phyloP scores from a whole-genome alignment of 2,888 invertebrate genomes.

The Isotomurus palustris region DNA sequence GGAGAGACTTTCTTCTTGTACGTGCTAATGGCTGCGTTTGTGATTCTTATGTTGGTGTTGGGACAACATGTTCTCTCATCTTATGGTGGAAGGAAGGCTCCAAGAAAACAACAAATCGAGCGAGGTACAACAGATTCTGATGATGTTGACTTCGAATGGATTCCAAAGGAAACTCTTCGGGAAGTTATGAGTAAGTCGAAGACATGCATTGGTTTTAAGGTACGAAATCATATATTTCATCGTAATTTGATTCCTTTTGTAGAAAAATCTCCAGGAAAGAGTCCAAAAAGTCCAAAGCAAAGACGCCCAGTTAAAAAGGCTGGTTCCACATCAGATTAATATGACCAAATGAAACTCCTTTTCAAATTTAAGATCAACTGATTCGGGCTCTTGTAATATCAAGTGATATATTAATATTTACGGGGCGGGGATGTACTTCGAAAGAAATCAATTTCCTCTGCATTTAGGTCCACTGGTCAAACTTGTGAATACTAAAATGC shows the following conservation, averaged over 20 bases:
- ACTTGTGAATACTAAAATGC: too few species aligned
- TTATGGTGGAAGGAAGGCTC: slow-evolving; percentile 63
- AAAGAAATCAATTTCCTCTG: too few species aligned
- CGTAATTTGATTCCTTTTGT: background rate
- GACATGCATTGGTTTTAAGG: background rate
- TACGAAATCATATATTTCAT: background rate
- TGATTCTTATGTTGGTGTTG: slow-evolving; percentile 77
- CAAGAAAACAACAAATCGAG: slow-evolving; percentile 63
- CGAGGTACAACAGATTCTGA: slow-evolving; percentile 83
- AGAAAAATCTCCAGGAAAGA: slow-evolving; percentile 55
- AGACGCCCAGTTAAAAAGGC: slow-evolving; percentile 12
- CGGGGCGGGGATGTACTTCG: too few species aligned
- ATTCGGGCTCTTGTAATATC: too few species aligned
- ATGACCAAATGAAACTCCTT: too few species aligned
- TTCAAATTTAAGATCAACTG: too few species aligned
- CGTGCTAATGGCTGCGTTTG: slow-evolving; percentile 85
- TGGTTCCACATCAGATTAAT: slow-evolving; percentile 19
- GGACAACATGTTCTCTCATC: slow-evolving; percentile 84
- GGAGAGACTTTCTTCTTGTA: slow-evolving; percentile 99
- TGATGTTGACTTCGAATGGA: slow-evolving; percentile 97
- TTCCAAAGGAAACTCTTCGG: slow-evolving; percentile 79
- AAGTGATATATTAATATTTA: too few species aligned
- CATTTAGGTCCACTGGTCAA: too few species aligned
- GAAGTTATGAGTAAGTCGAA: slow-evolving; percentile 71
- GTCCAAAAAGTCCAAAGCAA: slow-evolving; percentile 43